A percentile compares a stretch with the other conserved stretches of the same genome.
Conservation (phyloP, 2,888 invertebrate genomes). For the Parnassius mnemosyne region DNA sequence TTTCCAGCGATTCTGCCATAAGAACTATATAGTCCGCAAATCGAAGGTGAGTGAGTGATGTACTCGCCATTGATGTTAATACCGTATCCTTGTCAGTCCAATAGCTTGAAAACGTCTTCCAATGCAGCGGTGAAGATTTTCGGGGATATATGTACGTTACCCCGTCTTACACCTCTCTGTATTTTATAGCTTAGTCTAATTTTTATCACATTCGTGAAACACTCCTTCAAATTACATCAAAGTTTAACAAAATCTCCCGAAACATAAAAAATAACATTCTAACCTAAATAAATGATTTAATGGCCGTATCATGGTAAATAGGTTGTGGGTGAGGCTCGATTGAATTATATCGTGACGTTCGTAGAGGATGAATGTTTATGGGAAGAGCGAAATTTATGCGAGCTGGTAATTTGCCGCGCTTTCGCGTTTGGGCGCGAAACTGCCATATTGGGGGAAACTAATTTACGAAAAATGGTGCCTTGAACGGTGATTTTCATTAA, state of each 20-base stretch:
- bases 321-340: conserved; percentile 35
- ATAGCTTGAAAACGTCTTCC: too few relatives aligned
- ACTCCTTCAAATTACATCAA: too few relatives aligned
- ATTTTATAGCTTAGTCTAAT: too few relatives aligned
- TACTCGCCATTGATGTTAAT: too few relatives aligned
- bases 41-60: too few relatives aligned
- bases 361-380: conserved; percentile 36
- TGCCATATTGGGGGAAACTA: conserved; percentile 17
- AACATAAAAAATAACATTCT: conserved; percentile 15
- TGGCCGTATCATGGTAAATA: conserved; percentile 28
- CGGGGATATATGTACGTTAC: too few relatives aligned
- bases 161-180: too few relatives aligned
- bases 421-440: conserved; percentile 26
- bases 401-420: conserved; percentile 33
- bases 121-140: too few relatives aligned
- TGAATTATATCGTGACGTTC: conserved; percentile 33
- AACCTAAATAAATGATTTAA: conserved; percentile 30
- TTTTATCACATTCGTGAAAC: too few relatives aligned
- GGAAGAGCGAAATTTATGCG: conserved; percentile 36
- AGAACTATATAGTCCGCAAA: too few relatives aligned
- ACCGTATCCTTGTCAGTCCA: too few relatives aligned
- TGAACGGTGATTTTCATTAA: conserved; percentile 15
- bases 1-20: too few relatives aligned
- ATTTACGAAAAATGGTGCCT: conserved; percentile 14
- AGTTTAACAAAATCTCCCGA: not conserved